Evolutionary conservation across 2,888 invertebrate species (phyloP).

Genomic region (Amorpha juglandis): DNA sequence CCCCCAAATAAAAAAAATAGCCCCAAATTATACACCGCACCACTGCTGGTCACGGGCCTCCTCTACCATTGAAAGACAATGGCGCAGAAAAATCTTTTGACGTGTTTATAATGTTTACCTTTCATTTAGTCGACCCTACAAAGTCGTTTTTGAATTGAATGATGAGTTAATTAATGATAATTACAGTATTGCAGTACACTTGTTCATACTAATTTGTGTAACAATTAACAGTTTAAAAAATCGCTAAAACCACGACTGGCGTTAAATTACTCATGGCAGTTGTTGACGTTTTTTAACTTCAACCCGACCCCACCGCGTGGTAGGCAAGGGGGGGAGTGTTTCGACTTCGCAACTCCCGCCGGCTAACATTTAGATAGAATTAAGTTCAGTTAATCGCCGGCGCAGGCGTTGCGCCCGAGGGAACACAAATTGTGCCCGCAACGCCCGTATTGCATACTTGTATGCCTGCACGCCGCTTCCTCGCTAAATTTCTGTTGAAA

Average conservation of each 20-base stretch:
- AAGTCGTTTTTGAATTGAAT: too few relatives aligned
- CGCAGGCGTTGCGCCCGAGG: slow-evolving; percentile 68
- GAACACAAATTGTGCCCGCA: slow-evolving; percentile 57
- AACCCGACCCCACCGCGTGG: background rate
- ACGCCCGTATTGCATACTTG: slow-evolving; percentile 60
- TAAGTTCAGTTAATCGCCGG: slow-evolving; percentile 78
- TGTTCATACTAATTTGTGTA: too few relatives aligned
- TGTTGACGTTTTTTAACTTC: slow-evolving; percentile 10
- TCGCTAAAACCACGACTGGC: background rate
- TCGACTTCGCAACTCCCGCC: slow-evolving; percentile 46
- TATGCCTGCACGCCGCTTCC: slow-evolving; percentile 50
- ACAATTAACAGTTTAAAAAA: background rate
- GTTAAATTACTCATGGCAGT: background rate
- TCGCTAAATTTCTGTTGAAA: slow-evolving; percentile 55
- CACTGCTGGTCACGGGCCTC: too few relatives aligned
- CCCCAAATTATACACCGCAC: too few relatives aligned
- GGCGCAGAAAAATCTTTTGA: too few relatives aligned
- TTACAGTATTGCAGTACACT: too few relatives aligned
- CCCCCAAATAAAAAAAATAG: too few relatives aligned
- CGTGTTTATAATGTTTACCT: too few relatives aligned
- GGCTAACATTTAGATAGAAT: slow-evolving; percentile 76
- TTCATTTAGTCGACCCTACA: too few relatives aligned
- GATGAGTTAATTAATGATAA: too few relatives aligned
- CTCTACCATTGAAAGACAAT: too few relatives aligned
- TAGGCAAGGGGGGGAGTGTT: background rate